phyloP scores from a whole-genome alignment of 2,113 vertebrate species.

The Sebastes schlegelii region DNA sequence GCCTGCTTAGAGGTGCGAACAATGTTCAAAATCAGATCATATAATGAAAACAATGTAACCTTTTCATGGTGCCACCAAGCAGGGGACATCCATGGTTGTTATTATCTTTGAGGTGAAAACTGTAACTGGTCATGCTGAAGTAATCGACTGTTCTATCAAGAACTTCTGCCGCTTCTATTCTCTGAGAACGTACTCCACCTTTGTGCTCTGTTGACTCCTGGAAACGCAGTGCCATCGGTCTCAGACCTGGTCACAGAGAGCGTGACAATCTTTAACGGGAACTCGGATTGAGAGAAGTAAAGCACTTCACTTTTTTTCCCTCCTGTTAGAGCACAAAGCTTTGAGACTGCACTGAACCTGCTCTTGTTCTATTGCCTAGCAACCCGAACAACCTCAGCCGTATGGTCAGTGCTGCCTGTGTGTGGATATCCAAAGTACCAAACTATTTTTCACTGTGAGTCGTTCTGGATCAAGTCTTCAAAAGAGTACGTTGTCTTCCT shows the following conservation, averaged over 20 bases:
- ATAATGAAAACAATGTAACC: neutral
- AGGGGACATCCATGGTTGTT: neutral
- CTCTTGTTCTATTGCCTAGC: conserved; percentile 17
- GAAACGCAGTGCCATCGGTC: neutral
- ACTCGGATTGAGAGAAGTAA: neutral
- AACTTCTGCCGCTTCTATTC: neutral
- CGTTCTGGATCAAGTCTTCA: neutral
- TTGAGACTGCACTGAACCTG: neutral
- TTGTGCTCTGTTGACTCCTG: neutral
- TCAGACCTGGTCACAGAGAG: neutral
- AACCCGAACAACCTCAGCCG: conserved; percentile 2
- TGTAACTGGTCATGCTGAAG: neutral
- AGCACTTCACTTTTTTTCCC: conserved; percentile 2
- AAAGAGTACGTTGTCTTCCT: neutral
- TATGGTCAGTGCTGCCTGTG: neutral
- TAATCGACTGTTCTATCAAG: neutral
- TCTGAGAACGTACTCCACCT: neutral
- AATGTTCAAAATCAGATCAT: neutral
- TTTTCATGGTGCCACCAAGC: neutral
- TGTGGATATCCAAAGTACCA: neutral
- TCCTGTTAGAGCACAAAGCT: neutral
- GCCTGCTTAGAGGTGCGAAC: too few species aligned
- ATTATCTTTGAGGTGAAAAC: neutral
- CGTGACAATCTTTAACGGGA: neutral
- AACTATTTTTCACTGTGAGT: neutral